Conservation (phyloP, 2,797 vertebrate species). For the Orientallactaga sibirica region DNA sequence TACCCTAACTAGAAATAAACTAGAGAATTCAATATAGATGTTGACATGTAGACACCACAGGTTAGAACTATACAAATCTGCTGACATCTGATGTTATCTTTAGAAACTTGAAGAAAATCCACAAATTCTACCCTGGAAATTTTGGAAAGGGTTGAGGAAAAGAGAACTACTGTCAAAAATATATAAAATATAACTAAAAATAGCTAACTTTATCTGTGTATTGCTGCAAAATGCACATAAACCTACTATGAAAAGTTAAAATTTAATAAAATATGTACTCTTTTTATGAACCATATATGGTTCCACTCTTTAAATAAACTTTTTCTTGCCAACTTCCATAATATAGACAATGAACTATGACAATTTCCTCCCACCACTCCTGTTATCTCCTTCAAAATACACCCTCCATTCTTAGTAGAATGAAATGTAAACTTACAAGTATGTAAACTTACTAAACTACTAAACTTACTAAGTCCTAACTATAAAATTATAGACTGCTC, state of each 20-base stretch:
- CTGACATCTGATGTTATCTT: no score
- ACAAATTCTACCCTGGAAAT: neutral
- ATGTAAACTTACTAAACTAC: no score
- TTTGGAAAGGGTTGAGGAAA: neutral
- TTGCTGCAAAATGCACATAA: neutral
- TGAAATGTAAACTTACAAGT: neutral
- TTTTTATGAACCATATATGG: neutral
- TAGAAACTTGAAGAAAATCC: neutral
- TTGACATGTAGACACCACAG: neutral
- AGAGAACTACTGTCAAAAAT: neutral
- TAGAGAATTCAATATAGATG: neutral
- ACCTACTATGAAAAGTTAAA: neutral
- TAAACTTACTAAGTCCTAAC: neutral
- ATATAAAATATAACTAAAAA: neutral
- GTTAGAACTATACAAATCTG: neutral
- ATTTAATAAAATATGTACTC: neutral
- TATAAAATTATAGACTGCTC: neutral
- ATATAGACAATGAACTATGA: no score
- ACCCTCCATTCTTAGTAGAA: neutral
- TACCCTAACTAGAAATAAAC: neutral
- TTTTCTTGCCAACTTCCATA: no score
- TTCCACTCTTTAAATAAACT: no score
- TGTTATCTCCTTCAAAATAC: no score
- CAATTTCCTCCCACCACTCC: no score
- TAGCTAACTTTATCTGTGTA: neutral